Percentiles rank a stretch among this genome's conserved stretches.
phyloP scores from a whole-genome alignment of 2,113 vertebrate genomes.

The Protomyctophum bolini region DNA sequence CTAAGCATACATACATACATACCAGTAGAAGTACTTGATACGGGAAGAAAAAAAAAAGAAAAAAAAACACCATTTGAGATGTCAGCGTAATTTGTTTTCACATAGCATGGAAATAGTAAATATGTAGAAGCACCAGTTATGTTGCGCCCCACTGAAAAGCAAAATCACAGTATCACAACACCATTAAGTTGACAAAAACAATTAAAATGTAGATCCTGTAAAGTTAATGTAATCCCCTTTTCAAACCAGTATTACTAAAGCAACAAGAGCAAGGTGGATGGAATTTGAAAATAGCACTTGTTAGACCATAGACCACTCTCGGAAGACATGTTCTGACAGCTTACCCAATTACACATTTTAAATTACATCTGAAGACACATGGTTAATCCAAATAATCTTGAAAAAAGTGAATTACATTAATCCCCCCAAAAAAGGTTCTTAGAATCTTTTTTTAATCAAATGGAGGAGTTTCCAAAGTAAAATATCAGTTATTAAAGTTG shows the following conservation, averaged over 20 bases:
- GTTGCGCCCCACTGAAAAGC: conserved; percentile 21
- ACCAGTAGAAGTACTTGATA: background rate
- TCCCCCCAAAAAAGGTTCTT: background rate
- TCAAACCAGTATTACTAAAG: background rate
- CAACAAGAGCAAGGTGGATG: conserved; percentile 19
- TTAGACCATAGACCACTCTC: background rate
- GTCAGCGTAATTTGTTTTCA: conserved; percentile 17
- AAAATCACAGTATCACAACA: conserved; percentile 48
- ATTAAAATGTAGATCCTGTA: conserved; percentile 13
- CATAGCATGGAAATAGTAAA: conserved; percentile 37
- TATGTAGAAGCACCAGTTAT: background rate
- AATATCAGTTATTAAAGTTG: conserved; percentile 19
- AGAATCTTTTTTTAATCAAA: background rate
- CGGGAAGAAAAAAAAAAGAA: background rate
- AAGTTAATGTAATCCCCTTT: conserved; percentile 1
- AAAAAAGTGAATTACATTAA: background rate
- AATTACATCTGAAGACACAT: background rate
- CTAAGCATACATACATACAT: background rate
- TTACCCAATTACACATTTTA: background rate
- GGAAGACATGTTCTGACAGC: conserved; percentile 1
- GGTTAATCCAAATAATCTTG: background rate
- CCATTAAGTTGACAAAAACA: conserved; percentile 8
- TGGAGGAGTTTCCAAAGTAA: conserved; percentile 6
- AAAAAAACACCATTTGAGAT: conserved; percentile 23
- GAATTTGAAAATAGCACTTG: conserved; percentile 19